Evolutionary conservation across 1,140 invertebrate genomes (phyloP).

Genomic region (Lycorma delicatula): DNA sequence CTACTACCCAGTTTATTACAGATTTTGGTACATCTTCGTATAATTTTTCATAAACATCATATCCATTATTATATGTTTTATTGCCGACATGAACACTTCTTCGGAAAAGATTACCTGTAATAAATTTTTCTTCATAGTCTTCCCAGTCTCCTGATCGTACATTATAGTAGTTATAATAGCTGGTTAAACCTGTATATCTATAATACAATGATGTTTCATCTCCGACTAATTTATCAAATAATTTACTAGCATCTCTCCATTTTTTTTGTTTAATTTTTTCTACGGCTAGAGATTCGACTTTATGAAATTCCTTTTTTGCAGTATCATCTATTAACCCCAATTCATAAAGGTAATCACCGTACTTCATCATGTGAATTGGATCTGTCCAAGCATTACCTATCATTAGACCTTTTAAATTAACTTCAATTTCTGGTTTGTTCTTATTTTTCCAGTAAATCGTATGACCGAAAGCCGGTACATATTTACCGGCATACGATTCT

Average conservation of each 20-base stretch:
- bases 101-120: slow-evolving; percentile 39
- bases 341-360: slow-evolving; percentile 72
- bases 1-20: slow-evolving; percentile 62
- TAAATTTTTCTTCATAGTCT: slow-evolving; percentile 43
- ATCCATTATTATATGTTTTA: slow-evolving; percentile 39
- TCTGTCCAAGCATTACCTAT: slow-evolving; percentile 82
- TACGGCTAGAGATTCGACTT: slow-evolving; percentile 5
- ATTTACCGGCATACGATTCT: slow-evolving; percentile 80
- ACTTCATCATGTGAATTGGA: slow-evolving; percentile 64
- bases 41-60: slow-evolving; percentile 56
- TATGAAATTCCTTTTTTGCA: slow-evolving; percentile 32
- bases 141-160: slow-evolving; percentile 27
- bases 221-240: slow-evolving; percentile 42
- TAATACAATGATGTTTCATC: not conserved
- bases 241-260: slow-evolving; percentile 1
- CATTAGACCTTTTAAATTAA: slow-evolving; percentile 56
- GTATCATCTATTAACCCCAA: slow-evolving; percentile 44
- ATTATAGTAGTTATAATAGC: slow-evolving; percentile 72
- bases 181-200: slow-evolving; percentile 65
- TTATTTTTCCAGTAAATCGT: slow-evolving; percentile 62
- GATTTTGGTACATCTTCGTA: slow-evolving; percentile 74
- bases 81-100: slow-evolving; percentile 77
- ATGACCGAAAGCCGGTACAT: slow-evolving; percentile 66
- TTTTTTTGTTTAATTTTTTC: not conserved
- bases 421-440: slow-evolving; percentile 44